These are phyloP conservation scores for Alligator mississippiensis DNA, from an alignment of 2,113 vertebrate species.

Conservation along the genomic window DNA sequence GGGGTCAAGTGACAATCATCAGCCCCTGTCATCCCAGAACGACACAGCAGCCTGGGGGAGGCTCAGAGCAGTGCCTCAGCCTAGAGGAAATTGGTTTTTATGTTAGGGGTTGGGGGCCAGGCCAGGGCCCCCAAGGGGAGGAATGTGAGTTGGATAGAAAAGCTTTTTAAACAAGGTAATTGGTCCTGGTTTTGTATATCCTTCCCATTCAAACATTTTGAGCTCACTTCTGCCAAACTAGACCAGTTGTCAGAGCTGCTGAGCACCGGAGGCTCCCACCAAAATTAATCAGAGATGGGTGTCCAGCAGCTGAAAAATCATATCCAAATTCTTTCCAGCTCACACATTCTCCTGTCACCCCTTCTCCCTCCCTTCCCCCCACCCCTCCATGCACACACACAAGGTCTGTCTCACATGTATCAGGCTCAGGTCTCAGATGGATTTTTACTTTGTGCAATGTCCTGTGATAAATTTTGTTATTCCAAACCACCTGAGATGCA, in stretches of 20 bases:
- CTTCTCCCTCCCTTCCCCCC: fast-evolving
- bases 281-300: background rate
- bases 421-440: background rate
- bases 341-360: background rate
- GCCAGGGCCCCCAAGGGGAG: too few relatives aligned
- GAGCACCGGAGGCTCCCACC: background rate
- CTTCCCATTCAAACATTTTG: background rate
- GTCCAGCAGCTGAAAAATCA: background rate
- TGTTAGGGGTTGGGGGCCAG: background rate
- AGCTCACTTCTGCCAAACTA: background rate
- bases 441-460: background rate
- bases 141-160: too few relatives aligned
- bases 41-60: background rate
- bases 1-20: too few relatives aligned
- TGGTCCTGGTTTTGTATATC: background rate
- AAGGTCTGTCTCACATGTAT: background rate
- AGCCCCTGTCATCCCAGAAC: too few relatives aligned
- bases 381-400: background rate
- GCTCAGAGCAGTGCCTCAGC: background rate
- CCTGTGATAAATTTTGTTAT: background rate
- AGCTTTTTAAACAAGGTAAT: background rate
- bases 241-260: background rate
- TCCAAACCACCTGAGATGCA: background rate
- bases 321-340: background rate
- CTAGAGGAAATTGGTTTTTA: background rate